Base-by-base conservation (phyloP, 2,113 vertebrate species). In the Brachypodius melanocephalos region DNA sequence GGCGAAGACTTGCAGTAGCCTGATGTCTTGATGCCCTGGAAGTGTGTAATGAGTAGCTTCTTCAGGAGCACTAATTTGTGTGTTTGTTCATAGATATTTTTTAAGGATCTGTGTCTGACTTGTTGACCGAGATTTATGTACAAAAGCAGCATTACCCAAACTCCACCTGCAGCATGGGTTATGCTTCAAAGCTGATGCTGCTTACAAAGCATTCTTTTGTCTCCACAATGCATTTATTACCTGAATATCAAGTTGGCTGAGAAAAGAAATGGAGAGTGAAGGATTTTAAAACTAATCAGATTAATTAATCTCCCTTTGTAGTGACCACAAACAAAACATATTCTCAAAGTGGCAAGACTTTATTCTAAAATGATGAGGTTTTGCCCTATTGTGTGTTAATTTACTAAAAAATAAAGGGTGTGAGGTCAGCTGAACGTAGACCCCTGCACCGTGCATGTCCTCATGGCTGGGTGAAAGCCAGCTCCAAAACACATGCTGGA, bases 151-250 rank as follows among this genome's bases (percentile, higher is more conserved):
- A 9, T 58, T 89, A 51, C 72, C 55, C 54, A 31, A 69, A 51
- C 62, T 88, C 26, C 42, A 76, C 49, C 71, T 89, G 81, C 67
- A 88, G 78, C 55, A 89, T 11, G 22, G 59, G 67, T 71, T 88
- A 21, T 52, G 74, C 75, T 93, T 91, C 88, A 91, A 92, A 93
- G 93, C 59, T 85, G 38, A 51, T 5, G 59, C 79, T 90, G 76
- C 61, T 94, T 88, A 62, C 59, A 95, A 88, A 93, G 55, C 26
- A 29, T 83, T 63, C 75, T 93, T 95, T 93, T 91, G 88, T 91
- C 72, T 93, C 72, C 63, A 38, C 28, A 38, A 85, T 80, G 57
- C 51, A 71, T 90, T 89, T 88, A 86, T 77, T 66, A 86, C 88
- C 66, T 91, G 94, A 91, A 87, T 82, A 91, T 77, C 78, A 88